Evolutionary conservation across 1,140 invertebrate species (phyloP), one percentile per base, ranked within the genome.

Genomic region (Sogatella furcifera): DNA sequence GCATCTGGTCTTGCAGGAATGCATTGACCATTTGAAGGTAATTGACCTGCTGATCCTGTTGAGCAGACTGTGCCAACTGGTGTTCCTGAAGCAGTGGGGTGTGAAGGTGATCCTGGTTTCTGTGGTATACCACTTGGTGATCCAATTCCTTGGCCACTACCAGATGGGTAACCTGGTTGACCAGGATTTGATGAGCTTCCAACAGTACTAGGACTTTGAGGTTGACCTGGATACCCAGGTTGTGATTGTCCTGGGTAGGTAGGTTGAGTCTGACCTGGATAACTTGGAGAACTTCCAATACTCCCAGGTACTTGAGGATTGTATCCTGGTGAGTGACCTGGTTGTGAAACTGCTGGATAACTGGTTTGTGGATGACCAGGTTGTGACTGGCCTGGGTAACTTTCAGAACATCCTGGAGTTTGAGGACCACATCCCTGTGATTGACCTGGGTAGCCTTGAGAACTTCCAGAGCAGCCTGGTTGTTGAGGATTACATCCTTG

Each of bases 101-200:
- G n/a, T n/a, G n/a, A n/a, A n/a, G n/a, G n/a, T n/a, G n/a, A n/a
- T n/a, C n/a, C n/a, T n/a, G n/a, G n/a, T n/a, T n/a, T n/a, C n/a
- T n/a, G n/a, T n/a, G n/a, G n/a, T n/a, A n/a, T 63, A 59, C 58
- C 21, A 17, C 63, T 68, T 63, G 67, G 65, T 19, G 54, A 31
- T 17, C 64, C 64, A 13, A 65, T n/a, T 49, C 42, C 61, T 42
- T 38, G 46, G 55, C 34, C 46, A 52, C 43, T 52, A 34, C 43
- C 56, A 3, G n/a, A n/a, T n/a, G n/a, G n/a, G n/a, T n/a, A n/a
- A n/a, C 57, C 58, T 31, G 68, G 59, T 11, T 64, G 15, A 54
- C 64, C 67, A 54, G 62, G 58, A 4, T 10, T 31, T 31, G 31
- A 10, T 31, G 31, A 10, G 5, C 31, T 31, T 10, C 10, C 31